These are phyloP conservation scores for Xylophagus ater DNA, from an alignment of 2,888 invertebrate species.

Conservation along the genomic window DNA sequence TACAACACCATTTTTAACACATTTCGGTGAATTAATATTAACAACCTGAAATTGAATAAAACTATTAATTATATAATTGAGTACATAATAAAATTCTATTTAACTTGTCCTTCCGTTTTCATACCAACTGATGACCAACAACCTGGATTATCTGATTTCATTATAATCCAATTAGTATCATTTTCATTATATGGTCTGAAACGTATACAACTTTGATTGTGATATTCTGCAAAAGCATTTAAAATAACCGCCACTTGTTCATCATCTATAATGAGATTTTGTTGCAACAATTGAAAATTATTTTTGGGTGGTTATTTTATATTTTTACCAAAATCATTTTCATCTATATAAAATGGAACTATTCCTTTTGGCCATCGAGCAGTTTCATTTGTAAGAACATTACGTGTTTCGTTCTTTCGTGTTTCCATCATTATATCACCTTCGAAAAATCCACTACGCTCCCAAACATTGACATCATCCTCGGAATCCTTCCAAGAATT, in stretches of 20 bases:
- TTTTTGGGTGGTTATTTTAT: conserved; percentile 6
- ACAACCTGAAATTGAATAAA: conserved; percentile 37
- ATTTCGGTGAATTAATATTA: conserved; percentile 44
- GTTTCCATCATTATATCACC: conserved; percentile 49
- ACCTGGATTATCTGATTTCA: conserved; percentile 45
- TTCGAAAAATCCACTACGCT: conserved; percentile 46
- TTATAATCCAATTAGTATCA: conserved; percentile 47
- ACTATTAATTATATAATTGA: not conserved
- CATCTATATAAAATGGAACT: conserved; percentile 44
- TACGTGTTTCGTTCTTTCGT: conserved; percentile 28
- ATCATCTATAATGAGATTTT: conserved; percentile 27
- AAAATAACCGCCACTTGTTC: conserved; percentile 42
- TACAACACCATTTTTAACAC: conserved; percentile 52
- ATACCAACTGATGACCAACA: conserved; percentile 58
- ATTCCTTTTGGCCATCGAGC: conserved; percentile 44
- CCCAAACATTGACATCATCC: conserved; percentile 44
- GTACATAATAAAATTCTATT: not conserved
- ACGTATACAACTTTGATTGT: conserved; percentile 50
- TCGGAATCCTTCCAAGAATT: too few species aligned
- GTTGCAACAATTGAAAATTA: conserved; percentile 5
- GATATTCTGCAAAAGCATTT: conserved; percentile 48
- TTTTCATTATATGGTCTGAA: conserved; percentile 48
- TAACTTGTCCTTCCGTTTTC: conserved; percentile 47
- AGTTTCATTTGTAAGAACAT: conserved; percentile 40
- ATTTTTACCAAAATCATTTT: conserved; percentile 43